Conservation (phyloP, 2,888 invertebrate genomes). For the Troides oblongomaculatus region DNA sequence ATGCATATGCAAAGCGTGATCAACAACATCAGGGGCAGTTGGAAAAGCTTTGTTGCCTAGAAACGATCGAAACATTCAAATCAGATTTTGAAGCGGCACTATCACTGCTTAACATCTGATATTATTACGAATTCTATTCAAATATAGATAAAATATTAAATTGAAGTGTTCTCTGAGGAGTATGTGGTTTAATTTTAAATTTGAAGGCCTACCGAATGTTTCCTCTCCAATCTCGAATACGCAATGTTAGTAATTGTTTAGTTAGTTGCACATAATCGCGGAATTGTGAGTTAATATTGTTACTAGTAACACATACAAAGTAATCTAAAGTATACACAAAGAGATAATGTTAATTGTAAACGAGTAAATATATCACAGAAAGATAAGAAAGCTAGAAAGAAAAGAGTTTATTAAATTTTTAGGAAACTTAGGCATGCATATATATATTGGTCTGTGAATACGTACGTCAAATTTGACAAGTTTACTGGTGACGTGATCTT, state of each 20-base stretch:
- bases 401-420: conserved; percentile 37
- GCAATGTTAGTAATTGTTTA: conserved; percentile 59
- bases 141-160: neutral
- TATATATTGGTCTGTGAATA: conserved; percentile 32
- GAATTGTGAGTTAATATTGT: conserved; percentile 62
- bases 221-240: conserved; percentile 35
- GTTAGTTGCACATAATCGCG: conserved; percentile 58
- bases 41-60: conserved; percentile 80
- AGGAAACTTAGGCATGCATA: conserved; percentile 23
- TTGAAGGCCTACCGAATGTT: conserved; percentile 33
- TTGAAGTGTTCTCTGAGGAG: neutral
- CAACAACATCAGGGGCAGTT: conserved; percentile 81
- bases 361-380: conserved; percentile 40
- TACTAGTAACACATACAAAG: conserved; percentile 36
- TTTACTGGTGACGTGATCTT: conserved; percentile 69
- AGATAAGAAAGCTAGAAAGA: conserved; percentile 45
- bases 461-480: conserved; percentile 81
- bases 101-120: conserved; percentile 6
- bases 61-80: conserved; percentile 76
- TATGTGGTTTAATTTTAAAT: conserved; percentile 10
- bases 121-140: neutral
- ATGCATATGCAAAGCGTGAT: conserved; percentile 82
- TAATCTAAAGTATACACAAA: conserved; percentile 34
- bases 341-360: conserved; percentile 30
- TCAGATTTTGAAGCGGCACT: conserved; percentile 50